Conservation (phyloP, 1,140 invertebrate species). For the Campoletis sonorensis region DNA sequence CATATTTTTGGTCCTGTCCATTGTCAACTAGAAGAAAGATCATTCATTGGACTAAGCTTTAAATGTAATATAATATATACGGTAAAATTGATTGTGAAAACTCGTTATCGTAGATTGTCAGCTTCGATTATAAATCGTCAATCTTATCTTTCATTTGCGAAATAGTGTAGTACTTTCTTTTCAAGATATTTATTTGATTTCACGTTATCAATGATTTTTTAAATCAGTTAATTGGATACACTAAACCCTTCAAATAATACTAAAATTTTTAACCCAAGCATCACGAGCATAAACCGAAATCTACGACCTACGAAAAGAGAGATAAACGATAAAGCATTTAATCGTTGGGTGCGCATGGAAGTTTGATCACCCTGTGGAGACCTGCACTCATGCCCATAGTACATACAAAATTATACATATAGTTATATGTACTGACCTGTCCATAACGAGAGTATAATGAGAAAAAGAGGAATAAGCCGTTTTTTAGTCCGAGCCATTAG, state of each 20-base stretch:
- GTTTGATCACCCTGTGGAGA: not conserved
- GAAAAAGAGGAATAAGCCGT: conserved; percentile 39
- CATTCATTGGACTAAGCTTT: no score
- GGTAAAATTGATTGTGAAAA: not conserved
- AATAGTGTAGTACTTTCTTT: no score
- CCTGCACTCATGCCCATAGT: not conserved
- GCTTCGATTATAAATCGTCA: not conserved
- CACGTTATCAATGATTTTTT: no score
- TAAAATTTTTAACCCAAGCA: no score
- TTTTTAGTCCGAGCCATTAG: conserved; percentile 41
- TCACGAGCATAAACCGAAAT: not conserved
- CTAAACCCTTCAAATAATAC: no score
- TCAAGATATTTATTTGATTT: no score
- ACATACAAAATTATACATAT: not conserved
- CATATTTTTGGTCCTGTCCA: no score
- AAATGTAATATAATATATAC: no score
- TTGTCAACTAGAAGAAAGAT: no score
- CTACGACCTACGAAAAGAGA: not conserved
- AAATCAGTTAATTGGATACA: no score
- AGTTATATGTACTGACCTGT: conserved; percentile 48
- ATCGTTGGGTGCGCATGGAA: not conserved
- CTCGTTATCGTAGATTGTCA: not conserved
- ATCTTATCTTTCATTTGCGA: no score
- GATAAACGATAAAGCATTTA: not conserved
- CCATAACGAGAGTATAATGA: conserved; percentile 47